Percentiles rank a stretch among this genome's conserved stretches.
Evolutionary conservation across 2,797 vertebrate genomes (phyloP).

Genomic region (Sarcophilus harrisii): DNA sequence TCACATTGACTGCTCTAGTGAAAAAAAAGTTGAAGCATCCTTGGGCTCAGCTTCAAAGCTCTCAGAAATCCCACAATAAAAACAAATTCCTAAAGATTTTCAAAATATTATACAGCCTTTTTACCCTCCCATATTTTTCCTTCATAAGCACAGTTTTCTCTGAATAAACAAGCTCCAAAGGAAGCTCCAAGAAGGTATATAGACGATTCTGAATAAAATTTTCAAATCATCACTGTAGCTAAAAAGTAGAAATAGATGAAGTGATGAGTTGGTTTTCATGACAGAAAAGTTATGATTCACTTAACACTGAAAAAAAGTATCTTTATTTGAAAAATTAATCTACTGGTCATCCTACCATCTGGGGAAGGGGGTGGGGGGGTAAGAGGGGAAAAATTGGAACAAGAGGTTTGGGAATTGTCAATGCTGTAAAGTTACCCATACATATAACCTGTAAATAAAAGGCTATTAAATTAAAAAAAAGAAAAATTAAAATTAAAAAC

Average conservation of each 20-base stretch:
- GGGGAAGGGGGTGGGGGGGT: too few species aligned
- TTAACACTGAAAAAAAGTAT: neutral
- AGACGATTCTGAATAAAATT: neutral
- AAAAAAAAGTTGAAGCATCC: slow-evolving; percentile 10
- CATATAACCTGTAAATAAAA: too few species aligned
- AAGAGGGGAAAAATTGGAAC: too few species aligned
- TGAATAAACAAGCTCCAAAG: slow-evolving; percentile 23
- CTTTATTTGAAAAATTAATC: neutral
- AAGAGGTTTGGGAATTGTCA: too few species aligned
- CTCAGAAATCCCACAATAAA: neutral
- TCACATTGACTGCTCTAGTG: neutral
- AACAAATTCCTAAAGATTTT: neutral
- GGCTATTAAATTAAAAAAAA: too few species aligned
- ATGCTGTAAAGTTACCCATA: too few species aligned
- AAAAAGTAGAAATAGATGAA: neutral
- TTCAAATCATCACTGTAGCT: neutral
- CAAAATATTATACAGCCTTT: neutral
- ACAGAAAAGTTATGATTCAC: slow-evolving; percentile 37
- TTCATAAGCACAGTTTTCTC: neutral
- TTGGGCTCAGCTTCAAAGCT: slow-evolving; percentile 3
- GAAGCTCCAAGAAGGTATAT: neutral
- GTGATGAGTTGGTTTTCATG: neutral
- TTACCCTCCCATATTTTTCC: neutral
- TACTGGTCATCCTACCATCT: too few species aligned
- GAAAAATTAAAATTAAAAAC: slow-evolving; percentile 11